Base-by-base conservation (phyloP, 2,113 vertebrate species). In the Loxodonta africana region DNA sequence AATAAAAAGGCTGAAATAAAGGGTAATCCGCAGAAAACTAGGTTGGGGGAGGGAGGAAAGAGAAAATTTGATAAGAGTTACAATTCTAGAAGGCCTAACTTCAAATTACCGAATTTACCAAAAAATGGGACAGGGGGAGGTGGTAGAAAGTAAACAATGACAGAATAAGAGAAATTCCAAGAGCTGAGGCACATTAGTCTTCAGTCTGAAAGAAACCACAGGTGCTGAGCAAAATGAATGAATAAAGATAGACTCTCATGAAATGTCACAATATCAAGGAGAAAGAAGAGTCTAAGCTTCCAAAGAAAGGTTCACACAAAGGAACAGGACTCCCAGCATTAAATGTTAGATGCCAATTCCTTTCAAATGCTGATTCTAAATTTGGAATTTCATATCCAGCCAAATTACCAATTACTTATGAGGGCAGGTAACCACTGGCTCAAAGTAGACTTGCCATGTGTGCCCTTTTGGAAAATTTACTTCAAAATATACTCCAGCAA, bases 301-400 rank as follows among this genome's bases (percentile, higher is more conserved):
- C 51, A 60, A 76, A 92, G 78, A 81, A 77, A 94, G 51, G 23
- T 63, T 57, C 57, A 6, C 25, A 33, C 26, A 17, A 91, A 85
- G 51, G 51, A 25, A 71, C 0, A 51, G 80, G 44, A 65, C 67
- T 83, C 25, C 10, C 21, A 84, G 78, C 5, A 3, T 0, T 69
- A 48, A 62, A 51, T 48, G 33, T 25, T 83, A n/a, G 51, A 67
- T 85, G 89, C 5, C 44, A 69, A 74, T 46, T 67, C 44, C 80
- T 92, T 86, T 90, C 92, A 84, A 84, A 88, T 57, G 21, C 74
- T 71, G 65, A 91, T 63, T 84, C 69, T 84, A 65, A 90, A 85
- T 25, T 74, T 81, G 84, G 78, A 57, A 81, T 85, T 91, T 91
- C 78, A 57, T 23, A 87, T n/a, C 26, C 28, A 90, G 67, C 53